phyloP scores from a whole-genome alignment of 1,140 invertebrate species.

The Drosophila obscura region DNA sequence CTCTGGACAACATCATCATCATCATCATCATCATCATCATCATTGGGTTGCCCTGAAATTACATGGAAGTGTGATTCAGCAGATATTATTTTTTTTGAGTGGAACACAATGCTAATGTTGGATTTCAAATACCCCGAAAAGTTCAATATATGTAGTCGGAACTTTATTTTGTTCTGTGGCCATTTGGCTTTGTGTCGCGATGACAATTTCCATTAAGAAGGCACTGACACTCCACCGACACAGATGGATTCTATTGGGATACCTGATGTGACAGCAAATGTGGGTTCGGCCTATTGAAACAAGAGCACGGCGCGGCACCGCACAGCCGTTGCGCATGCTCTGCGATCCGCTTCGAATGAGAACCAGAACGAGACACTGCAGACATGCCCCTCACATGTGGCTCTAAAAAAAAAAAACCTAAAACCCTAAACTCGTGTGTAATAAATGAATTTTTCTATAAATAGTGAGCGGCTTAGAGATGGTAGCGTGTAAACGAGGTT shows the following conservation, averaged over 20 bases:
- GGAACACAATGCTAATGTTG: slow-evolving; percentile 74
- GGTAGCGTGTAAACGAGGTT: slow-evolving; percentile 6
- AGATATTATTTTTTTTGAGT: slow-evolving; percentile 44
- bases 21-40: slow-evolving; percentile 35
- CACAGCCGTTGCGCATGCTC: slow-evolving; percentile 61
- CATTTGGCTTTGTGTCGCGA: slow-evolving; percentile 50
- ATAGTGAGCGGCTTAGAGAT: slow-evolving; percentile 27
- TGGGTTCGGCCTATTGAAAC: slow-evolving; percentile 68
- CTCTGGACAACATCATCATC: slow-evolving; percentile 23
- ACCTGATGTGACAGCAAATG: slow-evolving; percentile 67
- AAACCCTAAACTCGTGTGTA: slow-evolving; percentile 63
- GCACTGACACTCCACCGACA: slow-evolving; percentile 30
- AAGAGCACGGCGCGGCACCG: slow-evolving; percentile 38
- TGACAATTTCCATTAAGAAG: slow-evolving; percentile 77
- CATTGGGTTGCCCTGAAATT: slow-evolving; percentile 58
- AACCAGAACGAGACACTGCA: slow-evolving; percentile 47
- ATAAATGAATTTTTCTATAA: slow-evolving; percentile 70
- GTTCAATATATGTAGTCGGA: slow-evolving; percentile 61
- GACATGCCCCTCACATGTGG: slow-evolving; percentile 72
- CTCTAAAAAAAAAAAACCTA: slow-evolving; percentile 41
- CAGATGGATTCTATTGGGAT: slow-evolving; percentile 61
- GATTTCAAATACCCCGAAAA: slow-evolving; percentile 38
- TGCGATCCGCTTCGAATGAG: slow-evolving; percentile 14
- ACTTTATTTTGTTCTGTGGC: slow-evolving; percentile 26
- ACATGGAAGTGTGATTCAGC: slow-evolving; percentile 75